Percentiles rank a stretch among this genome's conserved stretches.
phyloP scores from a whole-genome alignment of 2,113 vertebrate genomes.

The Thunnus maccoyii region DNA sequence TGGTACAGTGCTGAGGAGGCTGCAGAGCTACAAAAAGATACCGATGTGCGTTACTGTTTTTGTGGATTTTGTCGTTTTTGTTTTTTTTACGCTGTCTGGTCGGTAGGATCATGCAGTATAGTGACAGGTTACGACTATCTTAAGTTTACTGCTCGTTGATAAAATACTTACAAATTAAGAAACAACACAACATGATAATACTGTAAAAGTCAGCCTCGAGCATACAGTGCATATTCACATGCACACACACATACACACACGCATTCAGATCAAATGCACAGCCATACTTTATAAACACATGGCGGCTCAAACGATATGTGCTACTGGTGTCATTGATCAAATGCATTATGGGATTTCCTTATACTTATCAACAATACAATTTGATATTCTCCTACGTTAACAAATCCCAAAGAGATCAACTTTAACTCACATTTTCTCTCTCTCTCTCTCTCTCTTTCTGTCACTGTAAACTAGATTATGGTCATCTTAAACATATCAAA shows the following conservation, averaged over 20 bases:
- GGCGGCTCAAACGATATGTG: slow-evolving; percentile 74
- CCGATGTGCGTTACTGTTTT: slow-evolving; percentile 41
- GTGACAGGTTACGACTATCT: slow-evolving; percentile 67
- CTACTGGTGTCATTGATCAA: slow-evolving; percentile 73
- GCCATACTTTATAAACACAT: slow-evolving; percentile 67
- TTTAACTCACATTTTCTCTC: slow-evolving; percentile 5
- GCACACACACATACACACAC: slow-evolving; percentile 42
- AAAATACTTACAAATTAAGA: slow-evolving; percentile 78
- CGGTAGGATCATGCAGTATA: slow-evolving; percentile 76
- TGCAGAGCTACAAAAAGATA: slow-evolving; percentile 67
- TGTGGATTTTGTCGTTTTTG: slow-evolving; percentile 1
- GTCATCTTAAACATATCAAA: slow-evolving; percentile 53
- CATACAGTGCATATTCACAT: slow-evolving; percentile 63
- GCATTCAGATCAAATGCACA: slow-evolving; percentile 59
- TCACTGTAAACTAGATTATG: slow-evolving; percentile 62
- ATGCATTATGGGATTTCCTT: slow-evolving; percentile 62
- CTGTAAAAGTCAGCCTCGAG: slow-evolving; percentile 77
- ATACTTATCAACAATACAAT: slow-evolving; percentile 25
- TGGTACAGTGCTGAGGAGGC: slow-evolving; percentile 49
- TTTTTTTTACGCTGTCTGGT: slow-evolving; percentile 6
- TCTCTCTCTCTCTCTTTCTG: slow-evolving; percentile 39
- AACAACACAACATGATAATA: slow-evolving; percentile 81
- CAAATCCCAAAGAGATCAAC: slow-evolving; percentile 20
- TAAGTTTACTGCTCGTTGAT: slow-evolving; percentile 63
- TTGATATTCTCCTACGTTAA: neutral